Conservation (phyloP, 2,888 invertebrate species). For the Frankliniella fusca region DNA sequence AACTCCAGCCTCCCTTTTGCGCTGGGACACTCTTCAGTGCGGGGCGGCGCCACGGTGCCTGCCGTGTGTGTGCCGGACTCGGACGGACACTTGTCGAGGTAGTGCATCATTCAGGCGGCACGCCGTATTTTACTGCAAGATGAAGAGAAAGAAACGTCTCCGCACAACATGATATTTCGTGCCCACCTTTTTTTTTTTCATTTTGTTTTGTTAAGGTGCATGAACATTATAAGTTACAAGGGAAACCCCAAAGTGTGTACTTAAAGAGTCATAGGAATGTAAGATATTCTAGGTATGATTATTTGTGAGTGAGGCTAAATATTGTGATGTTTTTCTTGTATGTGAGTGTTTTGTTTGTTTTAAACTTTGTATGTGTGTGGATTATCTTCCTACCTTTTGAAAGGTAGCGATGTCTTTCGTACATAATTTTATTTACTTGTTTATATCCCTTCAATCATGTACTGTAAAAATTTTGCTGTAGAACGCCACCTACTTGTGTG, state of each 20-base stretch:
- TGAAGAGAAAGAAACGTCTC: not conserved
- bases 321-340: conserved; percentile 5
- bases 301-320: conserved; percentile 1
- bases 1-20: too few species aligned
- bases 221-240: not conserved
- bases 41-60: too few species aligned
- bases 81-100: not conserved
- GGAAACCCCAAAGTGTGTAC: not conserved
- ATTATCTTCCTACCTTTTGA: not conserved
- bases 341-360: not conserved
- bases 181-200: not conserved
- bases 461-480: not conserved
- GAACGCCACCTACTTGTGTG: not conserved
- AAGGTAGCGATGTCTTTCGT: conserved; percentile 3
- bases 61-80: not conserved
- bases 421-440: conserved; percentile 25
- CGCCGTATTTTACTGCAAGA: too few species aligned
- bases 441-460: conserved; percentile 15
- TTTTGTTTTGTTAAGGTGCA: not conserved
- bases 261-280: conserved; percentile 15
- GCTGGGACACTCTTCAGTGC: too few species aligned
- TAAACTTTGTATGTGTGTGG: conserved; percentile 7
- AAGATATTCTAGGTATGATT: conserved; percentile 5
- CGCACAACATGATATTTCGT: not conserved
- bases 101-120: too few species aligned